Conservation (phyloP, 2,797 vertebrate genomes). For the Garrulus glandarius region DNA sequence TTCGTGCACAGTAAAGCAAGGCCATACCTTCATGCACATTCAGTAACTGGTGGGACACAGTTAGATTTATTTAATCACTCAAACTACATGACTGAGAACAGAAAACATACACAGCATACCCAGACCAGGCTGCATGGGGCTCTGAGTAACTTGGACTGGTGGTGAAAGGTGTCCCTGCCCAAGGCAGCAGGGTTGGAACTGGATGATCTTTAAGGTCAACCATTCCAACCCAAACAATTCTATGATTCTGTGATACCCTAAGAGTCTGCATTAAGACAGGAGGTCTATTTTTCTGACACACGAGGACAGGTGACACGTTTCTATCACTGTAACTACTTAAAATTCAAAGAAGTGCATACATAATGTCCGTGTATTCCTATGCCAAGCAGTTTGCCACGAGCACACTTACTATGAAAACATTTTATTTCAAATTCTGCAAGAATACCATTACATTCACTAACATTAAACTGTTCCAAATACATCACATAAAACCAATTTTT, state of each 20-base stretch:
- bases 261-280: background rate
- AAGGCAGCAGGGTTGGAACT: background rate
- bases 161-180: background rate
- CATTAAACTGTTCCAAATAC: background rate
- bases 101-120: background rate
- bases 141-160: background rate
- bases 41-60: background rate
- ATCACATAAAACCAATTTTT: fast-evolving
- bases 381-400: background rate
- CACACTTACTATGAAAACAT: background rate
- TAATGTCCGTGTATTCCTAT: background rate
- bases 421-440: background rate
- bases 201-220: background rate
- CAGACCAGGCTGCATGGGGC: background rate
- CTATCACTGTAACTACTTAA: background rate
- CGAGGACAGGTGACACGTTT: background rate
- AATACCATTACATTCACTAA: background rate
- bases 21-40: background rate
- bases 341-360: background rate
- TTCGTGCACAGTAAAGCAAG: background rate
- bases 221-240: background rate
- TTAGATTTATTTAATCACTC: background rate
- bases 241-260: background rate
- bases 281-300: background rate
- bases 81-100: background rate